A percentile compares a stretch with the other conserved stretches of the same genome.
Evolutionary conservation across 2,888 invertebrate genomes (phyloP).

Genomic region (Labia minor): DNA sequence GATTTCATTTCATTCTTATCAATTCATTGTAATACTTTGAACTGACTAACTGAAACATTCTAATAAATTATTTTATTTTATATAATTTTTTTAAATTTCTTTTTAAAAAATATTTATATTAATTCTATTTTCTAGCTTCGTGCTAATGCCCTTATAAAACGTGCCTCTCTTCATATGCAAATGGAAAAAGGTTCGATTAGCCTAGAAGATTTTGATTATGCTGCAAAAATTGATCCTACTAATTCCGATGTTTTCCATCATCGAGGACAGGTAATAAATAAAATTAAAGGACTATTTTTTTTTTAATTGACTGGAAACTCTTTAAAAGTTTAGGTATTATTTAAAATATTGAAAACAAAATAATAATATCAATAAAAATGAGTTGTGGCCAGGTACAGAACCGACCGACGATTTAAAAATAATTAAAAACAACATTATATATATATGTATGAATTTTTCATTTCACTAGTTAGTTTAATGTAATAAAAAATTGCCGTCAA

Average conservation of each 20-base stretch:
- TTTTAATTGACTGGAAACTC: slow-evolving; percentile 15
- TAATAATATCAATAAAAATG: slow-evolving; percentile 13
- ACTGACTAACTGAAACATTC: too few relatives aligned
- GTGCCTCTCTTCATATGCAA: slow-evolving; percentile 76
- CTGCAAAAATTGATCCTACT: slow-evolving; percentile 62
- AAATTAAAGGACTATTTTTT: slow-evolving; percentile 9
- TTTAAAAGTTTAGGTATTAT: slow-evolving; percentile 15
- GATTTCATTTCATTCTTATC: too few relatives aligned
- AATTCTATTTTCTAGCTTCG: slow-evolving; percentile 39
- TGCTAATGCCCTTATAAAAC: slow-evolving; percentile 78
- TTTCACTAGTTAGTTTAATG: too few relatives aligned
- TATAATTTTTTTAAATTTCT: slow-evolving; percentile 19
- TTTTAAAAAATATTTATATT: slow-evolving; percentile 14
- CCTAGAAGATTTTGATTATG: slow-evolving; percentile 66
- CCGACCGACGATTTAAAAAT: too few relatives aligned
- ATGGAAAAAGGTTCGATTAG: slow-evolving; percentile 61
- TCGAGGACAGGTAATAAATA: slow-evolving; percentile 54
- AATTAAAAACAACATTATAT: too few relatives aligned
- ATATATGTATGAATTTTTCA: background rate
- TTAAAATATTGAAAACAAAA: too few relatives aligned
- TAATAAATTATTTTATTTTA: too few relatives aligned
- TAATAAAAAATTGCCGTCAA: too few relatives aligned
- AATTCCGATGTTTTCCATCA: slow-evolving; percentile 89
- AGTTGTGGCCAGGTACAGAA: too few relatives aligned
- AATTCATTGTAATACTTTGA: too few relatives aligned